A percentile compares a stretch with the other conserved stretches of the same genome.
phyloP scores from a whole-genome alignment of 64 coral and sea anemone species.

The Orbicella faveolata region DNA sequence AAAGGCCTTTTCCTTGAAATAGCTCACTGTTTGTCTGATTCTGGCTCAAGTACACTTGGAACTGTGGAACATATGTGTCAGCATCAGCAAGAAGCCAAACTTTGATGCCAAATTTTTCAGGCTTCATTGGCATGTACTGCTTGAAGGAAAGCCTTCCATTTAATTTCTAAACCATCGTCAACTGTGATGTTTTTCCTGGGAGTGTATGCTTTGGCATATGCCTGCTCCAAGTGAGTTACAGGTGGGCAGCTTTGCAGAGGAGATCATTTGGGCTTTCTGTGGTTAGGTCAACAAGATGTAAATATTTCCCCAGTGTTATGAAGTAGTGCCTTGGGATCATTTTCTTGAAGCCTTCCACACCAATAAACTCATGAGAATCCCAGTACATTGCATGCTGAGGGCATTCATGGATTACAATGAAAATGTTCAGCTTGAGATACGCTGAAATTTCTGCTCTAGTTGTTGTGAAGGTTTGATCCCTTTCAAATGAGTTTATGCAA shows the following conservation, averaged over 20 bases:
- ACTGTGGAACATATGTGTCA: constrained; percentile 31
- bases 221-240: constrained; percentile 2
- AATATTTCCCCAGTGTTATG: constrained; percentile 17
- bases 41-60: constrained; percentile 61
- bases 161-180: not conserved
- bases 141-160: not conserved
- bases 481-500: constrained; percentile 32
- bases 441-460: constrained; percentile 32
- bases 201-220: not conserved
- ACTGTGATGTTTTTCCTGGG: not conserved
- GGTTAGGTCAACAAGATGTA: constrained; percentile 25
- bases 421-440: constrained; percentile 39
- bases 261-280: constrained; percentile 1
- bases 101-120: not conserved
- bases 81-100: not conserved
- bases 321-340: constrained; percentile 31
- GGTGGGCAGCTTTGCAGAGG: constrained; percentile 27
- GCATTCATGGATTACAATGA: constrained; percentile 19
- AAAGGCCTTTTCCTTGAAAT: constrained; percentile 10
- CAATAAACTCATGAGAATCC: constrained; percentile 33
- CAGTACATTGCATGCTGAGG: not conserved
- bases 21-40: constrained; percentile 35
- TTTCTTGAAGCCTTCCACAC: constrained; percentile 32
- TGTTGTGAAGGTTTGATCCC: constrained; percentile 28
- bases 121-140: constrained; percentile 9